Conservation (phyloP, 2,113 vertebrate species). For the Balaeniceps rex region DNA sequence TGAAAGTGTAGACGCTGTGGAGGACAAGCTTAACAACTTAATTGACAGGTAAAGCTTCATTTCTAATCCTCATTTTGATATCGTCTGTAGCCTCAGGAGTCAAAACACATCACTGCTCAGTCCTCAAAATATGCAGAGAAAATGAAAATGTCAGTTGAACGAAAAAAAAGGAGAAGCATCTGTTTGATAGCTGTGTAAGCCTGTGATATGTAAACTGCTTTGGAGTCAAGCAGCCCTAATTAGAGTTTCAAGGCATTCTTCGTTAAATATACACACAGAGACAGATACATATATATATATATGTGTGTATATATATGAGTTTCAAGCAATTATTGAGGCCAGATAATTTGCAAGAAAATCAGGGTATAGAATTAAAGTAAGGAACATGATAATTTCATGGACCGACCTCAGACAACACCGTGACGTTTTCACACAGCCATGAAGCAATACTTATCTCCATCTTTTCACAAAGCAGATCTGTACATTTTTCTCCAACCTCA, state of each 20-base stretch:
- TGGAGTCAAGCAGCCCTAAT: constrained; percentile 33
- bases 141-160: constrained; percentile 64
- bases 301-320: neutral
- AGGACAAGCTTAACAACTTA: constrained; percentile 48
- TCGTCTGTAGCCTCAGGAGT: constrained; percentile 58
- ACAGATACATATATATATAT: neutral
- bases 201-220: constrained; percentile 41
- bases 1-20: constrained; percentile 19
- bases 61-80: constrained; percentile 55
- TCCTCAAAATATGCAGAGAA: constrained; percentile 66
- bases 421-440: neutral
- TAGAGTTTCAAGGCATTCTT: constrained; percentile 28
- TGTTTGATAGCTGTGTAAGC: constrained; percentile 43
- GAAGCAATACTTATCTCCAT: neutral
- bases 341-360: neutral
- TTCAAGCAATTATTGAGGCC: neutral
- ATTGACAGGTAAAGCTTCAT: constrained; percentile 59
- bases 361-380: neutral
- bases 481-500: neutral
- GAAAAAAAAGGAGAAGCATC: constrained; percentile 43
- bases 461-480: neutral
- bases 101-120: constrained; percentile 53
- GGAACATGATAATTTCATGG: neutral
- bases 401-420: neutral
- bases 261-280: constrained; percentile 13